These are phyloP conservation scores for Drosophila obscura DNA, from an alignment of 1,140 invertebrate species.

Conservation along the genomic window DNA sequence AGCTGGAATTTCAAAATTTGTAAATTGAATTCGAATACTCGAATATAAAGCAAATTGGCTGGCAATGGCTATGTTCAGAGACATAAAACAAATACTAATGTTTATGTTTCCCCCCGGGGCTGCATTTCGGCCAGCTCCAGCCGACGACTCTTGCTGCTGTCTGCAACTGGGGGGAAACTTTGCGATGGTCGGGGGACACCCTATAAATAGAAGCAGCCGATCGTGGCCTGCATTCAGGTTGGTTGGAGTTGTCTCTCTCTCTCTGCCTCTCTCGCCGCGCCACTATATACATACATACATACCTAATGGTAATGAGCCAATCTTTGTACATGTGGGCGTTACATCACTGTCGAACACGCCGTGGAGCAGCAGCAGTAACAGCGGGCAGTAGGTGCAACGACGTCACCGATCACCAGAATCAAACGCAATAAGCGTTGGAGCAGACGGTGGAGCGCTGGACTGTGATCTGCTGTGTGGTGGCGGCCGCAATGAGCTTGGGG, in stretches of 20 bases:
- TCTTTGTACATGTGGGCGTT: conserved; percentile 34
- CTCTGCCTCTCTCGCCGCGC: neutral
- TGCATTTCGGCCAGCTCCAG: too few relatives aligned
- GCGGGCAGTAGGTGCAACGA: conserved; percentile 17
- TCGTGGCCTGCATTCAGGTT: conserved; percentile 52
- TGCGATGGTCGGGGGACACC: conserved; percentile 16
- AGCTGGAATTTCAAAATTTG: conserved; percentile 33
- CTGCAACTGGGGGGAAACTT: neutral
- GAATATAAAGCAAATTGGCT: too few relatives aligned
- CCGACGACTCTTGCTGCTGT: too few relatives aligned
- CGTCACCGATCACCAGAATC: conserved; percentile 49
- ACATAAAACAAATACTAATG: neutral
- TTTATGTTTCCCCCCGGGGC: too few relatives aligned
- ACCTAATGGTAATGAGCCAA: conserved; percentile 14
- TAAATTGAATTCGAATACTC: neutral
- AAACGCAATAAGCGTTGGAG: conserved; percentile 2
- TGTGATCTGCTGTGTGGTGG: conserved; percentile 21
- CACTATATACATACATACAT: conserved; percentile 23
- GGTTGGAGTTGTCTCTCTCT: conserved; percentile 43
- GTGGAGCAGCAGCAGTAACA: neutral
- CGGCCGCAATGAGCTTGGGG: conserved; percentile 21
- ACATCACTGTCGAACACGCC: conserved; percentile 52
- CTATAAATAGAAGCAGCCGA: conserved; percentile 70
- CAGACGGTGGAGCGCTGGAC: neutral
- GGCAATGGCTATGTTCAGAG: neutral